phyloP scores from a whole-genome alignment of 1,140 invertebrate species.

The Idris sp. region DNA sequence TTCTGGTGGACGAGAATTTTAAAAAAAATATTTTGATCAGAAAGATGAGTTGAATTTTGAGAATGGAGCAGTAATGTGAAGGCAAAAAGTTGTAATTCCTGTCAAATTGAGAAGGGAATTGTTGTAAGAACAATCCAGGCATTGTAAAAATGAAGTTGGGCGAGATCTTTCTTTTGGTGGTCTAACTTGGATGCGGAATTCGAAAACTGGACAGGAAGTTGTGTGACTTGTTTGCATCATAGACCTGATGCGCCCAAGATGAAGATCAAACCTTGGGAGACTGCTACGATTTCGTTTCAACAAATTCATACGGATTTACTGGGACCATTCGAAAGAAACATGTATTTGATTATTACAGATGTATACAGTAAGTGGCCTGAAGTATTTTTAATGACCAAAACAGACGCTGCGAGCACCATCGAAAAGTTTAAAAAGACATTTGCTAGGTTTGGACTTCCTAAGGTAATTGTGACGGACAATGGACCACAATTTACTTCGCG shows the following conservation, averaged over 20 bases:
- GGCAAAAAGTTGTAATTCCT: background rate
- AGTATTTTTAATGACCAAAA: slow-evolving; percentile 32
- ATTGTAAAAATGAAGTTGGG: too few species aligned
- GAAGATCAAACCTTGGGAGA: background rate
- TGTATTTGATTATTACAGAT: slow-evolving; percentile 61
- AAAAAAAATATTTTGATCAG: background rate
- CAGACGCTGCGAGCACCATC: slow-evolving; percentile 23
- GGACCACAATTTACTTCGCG: slow-evolving; percentile 22
- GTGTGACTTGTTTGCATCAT: background rate
- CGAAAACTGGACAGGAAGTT: background rate
- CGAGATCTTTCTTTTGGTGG: background rate
- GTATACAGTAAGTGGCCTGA: slow-evolving; percentile 58
- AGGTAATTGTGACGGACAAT: slow-evolving; percentile 8
- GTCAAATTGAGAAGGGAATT: background rate
- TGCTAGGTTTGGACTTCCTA: slow-evolving; percentile 5
- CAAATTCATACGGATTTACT: slow-evolving; percentile 64
- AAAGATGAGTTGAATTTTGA: background rate
- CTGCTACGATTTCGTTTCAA: slow-evolving; percentile 17
- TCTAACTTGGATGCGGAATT: background rate
- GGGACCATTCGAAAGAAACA: slow-evolving; percentile 53
- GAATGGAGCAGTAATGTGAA: background rate
- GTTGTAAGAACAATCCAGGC: background rate
- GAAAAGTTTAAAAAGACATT: slow-evolving; percentile 42
- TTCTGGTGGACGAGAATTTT: background rate
- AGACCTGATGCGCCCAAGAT: background rate